A percentile compares a stretch with the other conserved stretches of the same genome.
Evolutionary conservation across 2,113 vertebrate species (phyloP).

Genomic region (Onychostoma macrolepis): DNA sequence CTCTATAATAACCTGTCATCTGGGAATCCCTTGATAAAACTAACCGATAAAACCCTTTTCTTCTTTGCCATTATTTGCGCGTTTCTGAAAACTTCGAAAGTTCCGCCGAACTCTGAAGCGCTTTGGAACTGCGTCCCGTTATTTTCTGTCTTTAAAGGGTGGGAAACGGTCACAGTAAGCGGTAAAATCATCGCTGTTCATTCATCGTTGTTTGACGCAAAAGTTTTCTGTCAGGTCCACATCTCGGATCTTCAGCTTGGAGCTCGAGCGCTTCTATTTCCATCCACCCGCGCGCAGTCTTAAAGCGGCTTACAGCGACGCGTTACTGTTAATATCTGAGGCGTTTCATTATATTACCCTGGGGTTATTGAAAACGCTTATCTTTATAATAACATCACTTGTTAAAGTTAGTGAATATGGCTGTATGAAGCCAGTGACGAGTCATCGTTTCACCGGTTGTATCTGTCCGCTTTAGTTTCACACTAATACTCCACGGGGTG

Average conservation of each 20-base stretch:
- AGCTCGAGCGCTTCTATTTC: constrained; percentile 19
- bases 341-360: background rate
- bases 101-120: background rate
- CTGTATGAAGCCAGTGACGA: background rate
- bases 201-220: background rate
- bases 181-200: background rate
- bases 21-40: constrained; percentile 34
- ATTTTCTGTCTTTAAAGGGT: background rate
- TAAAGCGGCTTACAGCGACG: constrained; percentile 33
- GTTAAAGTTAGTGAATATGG: background rate
- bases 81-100: background rate
- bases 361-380: background rate
- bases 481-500: background rate
- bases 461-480: constrained; percentile 6
- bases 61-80: constrained; percentile 28
- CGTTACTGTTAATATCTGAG: background rate
- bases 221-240: constrained; percentile 1
- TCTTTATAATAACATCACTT: constrained; percentile 14
- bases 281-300: constrained; percentile 15
- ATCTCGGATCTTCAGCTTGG: background rate
- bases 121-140: background rate
- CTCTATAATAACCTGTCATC: constrained; percentile 46
- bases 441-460: background rate
- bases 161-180: background rate
- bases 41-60: constrained; percentile 13